A percentile compares a stretch with the other conserved stretches of the same genome.
These are phyloP conservation scores for Eumaeus atala DNA, from an alignment of 1,140 invertebrate species.

Conservation along the genomic window DNA sequence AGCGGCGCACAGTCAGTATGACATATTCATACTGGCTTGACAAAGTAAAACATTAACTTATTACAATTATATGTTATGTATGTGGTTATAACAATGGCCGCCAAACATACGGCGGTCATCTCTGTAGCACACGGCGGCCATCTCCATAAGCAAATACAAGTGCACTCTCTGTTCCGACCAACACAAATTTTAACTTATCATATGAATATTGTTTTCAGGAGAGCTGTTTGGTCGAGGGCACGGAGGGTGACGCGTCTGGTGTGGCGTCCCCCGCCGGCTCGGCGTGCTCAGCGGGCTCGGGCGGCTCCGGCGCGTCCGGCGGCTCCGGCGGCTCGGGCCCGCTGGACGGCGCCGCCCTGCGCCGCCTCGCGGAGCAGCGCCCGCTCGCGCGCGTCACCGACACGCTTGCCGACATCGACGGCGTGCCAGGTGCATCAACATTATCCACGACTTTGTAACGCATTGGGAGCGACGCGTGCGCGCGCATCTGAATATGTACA, in stretches of 20 bases:
- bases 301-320: slow-evolving; percentile 72
- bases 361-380: slow-evolving; percentile 80
- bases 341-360: slow-evolving; percentile 86
- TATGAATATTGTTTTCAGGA: slow-evolving; percentile 14
- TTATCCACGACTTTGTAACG: neutral
- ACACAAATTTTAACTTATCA: too few relatives aligned
- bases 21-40: too few relatives aligned
- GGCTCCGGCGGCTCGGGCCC: slow-evolving; percentile 87
- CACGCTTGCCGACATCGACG: slow-evolving; percentile 85
- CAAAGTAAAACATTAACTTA: too few relatives aligned
- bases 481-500: too few relatives aligned
- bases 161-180: too few relatives aligned
- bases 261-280: slow-evolving; percentile 20
- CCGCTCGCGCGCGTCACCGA: slow-evolving; percentile 79
- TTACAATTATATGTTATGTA: too few relatives aligned
- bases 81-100: too few relatives aligned
- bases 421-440: slow-evolving; percentile 77
- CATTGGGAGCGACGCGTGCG: too few relatives aligned
- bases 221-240: slow-evolving; percentile 5
- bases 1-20: too few relatives aligned
- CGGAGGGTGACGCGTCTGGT: slow-evolving; percentile 15
- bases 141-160: too few relatives aligned
- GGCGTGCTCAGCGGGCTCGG: slow-evolving; percentile 31
- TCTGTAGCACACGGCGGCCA: too few relatives aligned
- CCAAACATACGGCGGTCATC: too few relatives aligned